Conservation (phyloP, 1,140 invertebrate species). For the Chlorops oryzae region DNA sequence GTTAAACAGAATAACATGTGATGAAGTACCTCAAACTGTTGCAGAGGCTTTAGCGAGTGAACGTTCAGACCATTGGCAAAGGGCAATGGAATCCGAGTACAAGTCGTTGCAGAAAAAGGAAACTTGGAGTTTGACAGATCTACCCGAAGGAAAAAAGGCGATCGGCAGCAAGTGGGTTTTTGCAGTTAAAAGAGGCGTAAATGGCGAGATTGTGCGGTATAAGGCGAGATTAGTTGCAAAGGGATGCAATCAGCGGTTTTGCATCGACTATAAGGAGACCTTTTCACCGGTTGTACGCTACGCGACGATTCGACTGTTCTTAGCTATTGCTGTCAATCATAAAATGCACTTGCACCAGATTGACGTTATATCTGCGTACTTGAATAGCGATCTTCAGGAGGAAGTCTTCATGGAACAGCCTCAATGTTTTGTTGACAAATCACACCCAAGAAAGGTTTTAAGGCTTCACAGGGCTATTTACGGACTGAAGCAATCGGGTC, state of each 20-base stretch:
- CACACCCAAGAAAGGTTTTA: slow-evolving; percentile 22
- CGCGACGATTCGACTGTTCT: slow-evolving; percentile 14
- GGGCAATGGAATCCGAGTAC: too few relatives aligned
- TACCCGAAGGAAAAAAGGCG: slow-evolving; percentile 19
- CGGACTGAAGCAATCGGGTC: slow-evolving; percentile 33
- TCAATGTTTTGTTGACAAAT: not conserved
- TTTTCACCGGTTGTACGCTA: slow-evolving; percentile 25
- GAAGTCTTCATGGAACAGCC: slow-evolving; percentile 34
- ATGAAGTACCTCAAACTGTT: too few relatives aligned
- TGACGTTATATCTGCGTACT: slow-evolving; percentile 40
- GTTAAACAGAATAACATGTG: too few relatives aligned
- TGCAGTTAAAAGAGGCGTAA: slow-evolving; percentile 33
- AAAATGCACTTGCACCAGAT: slow-evolving; percentile 28
- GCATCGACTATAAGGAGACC: slow-evolving; percentile 32
- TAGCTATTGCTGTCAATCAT: not conserved
- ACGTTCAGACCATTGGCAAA: too few relatives aligned
- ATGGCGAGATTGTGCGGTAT: slow-evolving; percentile 26
- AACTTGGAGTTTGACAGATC: too few relatives aligned
- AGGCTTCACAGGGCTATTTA: slow-evolving; percentile 30
- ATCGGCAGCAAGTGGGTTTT: slow-evolving; percentile 47
- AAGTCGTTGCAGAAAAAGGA: too few relatives aligned
- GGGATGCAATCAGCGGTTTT: slow-evolving; percentile 27
- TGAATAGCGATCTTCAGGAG: slow-evolving; percentile 42
- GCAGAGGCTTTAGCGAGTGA: too few relatives aligned
- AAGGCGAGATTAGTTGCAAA: slow-evolving; percentile 33